These are phyloP conservation scores for Panulirus ornatus DNA, from an alignment of 1,140 invertebrate species.

Conservation along the genomic window DNA sequence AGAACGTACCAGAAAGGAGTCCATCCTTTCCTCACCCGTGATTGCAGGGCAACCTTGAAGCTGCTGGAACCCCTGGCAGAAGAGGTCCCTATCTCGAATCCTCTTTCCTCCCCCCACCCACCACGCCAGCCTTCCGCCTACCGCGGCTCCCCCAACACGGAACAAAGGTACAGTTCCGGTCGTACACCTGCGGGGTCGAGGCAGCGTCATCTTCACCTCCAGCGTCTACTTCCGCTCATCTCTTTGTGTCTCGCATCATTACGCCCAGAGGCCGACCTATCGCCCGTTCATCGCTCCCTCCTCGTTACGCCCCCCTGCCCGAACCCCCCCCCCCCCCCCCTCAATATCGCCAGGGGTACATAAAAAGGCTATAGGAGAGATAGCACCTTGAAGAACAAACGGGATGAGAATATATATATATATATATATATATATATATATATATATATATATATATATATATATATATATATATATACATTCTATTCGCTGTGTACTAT, in stretches of 20 bases:
- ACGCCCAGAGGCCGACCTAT: background rate
- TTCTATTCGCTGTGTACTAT: too few species aligned
- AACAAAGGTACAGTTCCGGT: conserved; percentile 51
- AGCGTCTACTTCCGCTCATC: conserved; percentile 40
- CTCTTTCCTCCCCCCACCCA: background rate
- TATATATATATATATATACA: conserved; percentile 5
- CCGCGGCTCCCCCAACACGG: conserved; percentile 5
- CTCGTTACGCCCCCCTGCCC: background rate
- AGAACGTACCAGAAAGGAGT: too few species aligned
- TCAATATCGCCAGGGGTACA: too few species aligned
- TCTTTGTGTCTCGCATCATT: conserved; percentile 52
- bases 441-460: conserved; percentile 14
- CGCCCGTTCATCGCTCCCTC: conserved; percentile 12
- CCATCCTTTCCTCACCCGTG: too few species aligned
- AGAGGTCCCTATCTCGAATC: too few species aligned
- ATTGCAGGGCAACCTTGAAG: too few species aligned
- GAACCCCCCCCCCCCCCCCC: background rate
- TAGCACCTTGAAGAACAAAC: too few species aligned
- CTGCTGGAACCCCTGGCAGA: too few species aligned
- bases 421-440: background rate
- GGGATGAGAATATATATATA: too few species aligned
- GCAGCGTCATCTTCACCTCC: conserved; percentile 35
- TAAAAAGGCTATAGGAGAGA: too few species aligned
- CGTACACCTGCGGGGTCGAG: conserved; percentile 31
- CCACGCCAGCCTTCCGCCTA: conserved; percentile 1